Base-by-base conservation (phyloP, 2,797 vertebrate genomes). In the Odontamblyopus lacepedii region DNA sequence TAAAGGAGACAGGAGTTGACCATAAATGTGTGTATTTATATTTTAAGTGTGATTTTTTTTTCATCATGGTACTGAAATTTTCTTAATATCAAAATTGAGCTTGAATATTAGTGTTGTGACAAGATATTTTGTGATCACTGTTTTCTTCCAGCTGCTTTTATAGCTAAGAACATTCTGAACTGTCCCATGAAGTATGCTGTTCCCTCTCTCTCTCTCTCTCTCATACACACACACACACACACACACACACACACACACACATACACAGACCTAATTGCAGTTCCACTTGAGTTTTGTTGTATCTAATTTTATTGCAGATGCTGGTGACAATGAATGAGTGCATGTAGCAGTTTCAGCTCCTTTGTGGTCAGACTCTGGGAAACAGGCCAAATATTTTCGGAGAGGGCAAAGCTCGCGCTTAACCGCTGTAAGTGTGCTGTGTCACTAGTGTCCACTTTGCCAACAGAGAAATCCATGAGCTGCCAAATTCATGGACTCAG, bases 101-200 rank as follows among this genome's bases (percentile, higher is more conserved):
- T 13, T 44, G 41, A 44, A 44, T 44, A 2, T 44, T 3, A 44
- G 12, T 15, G 11, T 44, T 44, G 11, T 44, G 41, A 44, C 9
- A 44, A 44, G 41, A 44, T 44, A 44, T 44, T 44, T 4, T 48
- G 41, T 44, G 12, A 44, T 44, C 41, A 12, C 41, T 44, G 41
- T 44, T 44, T 44, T 44, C 41, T 44, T 56, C 57, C 44, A 63
- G 44, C 16, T 50, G 44, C 44, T 27, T 26, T 26, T 19, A 57
- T 13, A 23, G 9, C 53, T 27, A 27, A 81, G 68, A 67, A 55
- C 13, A 63, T 76, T 65, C 12, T 72, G 80, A 89, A 87, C 88
- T 18, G 92, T 79, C 87, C 78, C 69, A 59, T 75, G 63, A 56
- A 6, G 85, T 78, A 50, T 77, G 74, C 63, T 78, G 70, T 50